Evolutionary conservation across 2,888 invertebrate species (phyloP).

Genomic region (Parapristionchus giblindavisi): DNA sequence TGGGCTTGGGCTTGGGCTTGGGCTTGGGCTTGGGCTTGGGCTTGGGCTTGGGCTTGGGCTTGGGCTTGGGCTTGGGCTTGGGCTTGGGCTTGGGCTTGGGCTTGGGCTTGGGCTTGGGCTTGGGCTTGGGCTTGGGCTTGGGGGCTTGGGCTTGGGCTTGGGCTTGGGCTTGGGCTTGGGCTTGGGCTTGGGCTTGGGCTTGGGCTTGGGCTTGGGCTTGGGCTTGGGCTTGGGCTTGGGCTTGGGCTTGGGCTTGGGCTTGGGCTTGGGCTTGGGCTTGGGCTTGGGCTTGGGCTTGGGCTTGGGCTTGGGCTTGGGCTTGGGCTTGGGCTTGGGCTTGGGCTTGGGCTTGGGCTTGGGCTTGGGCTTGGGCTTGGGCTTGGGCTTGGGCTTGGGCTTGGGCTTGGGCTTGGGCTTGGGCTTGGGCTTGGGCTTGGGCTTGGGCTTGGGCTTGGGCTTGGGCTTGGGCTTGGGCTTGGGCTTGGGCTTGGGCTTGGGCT

Average conservation of each 20-base stretch:
- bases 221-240: slow-evolving; percentile 39
- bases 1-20: slow-evolving; percentile 39
- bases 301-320: slow-evolving; percentile 42
- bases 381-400: slow-evolving; percentile 37
- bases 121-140: too few relatives aligned
- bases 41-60: slow-evolving; percentile 35
- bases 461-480: slow-evolving; percentile 43
- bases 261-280: slow-evolving; percentile 38
- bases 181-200: slow-evolving; percentile 43
- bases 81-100: slow-evolving; percentile 39
- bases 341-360: slow-evolving; percentile 39
- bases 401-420: slow-evolving; percentile 39
- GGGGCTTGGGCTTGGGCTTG: slow-evolving; percentile 42
- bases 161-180: slow-evolving; percentile 42
- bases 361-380: slow-evolving; percentile 39
- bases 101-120: slow-evolving; percentile 41
- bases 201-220: slow-evolving; percentile 39
- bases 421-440: slow-evolving; percentile 38
- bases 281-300: slow-evolving; percentile 40
- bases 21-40: slow-evolving; percentile 38
- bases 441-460: slow-evolving; percentile 40
- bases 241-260: slow-evolving; percentile 39
- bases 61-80: slow-evolving; percentile 40
- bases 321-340: slow-evolving; percentile 40
- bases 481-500: slow-evolving; percentile 40